Evolutionary conservation across 2,888 invertebrate species (phyloP).

Genomic region (Aleiodes testaceus): DNA sequence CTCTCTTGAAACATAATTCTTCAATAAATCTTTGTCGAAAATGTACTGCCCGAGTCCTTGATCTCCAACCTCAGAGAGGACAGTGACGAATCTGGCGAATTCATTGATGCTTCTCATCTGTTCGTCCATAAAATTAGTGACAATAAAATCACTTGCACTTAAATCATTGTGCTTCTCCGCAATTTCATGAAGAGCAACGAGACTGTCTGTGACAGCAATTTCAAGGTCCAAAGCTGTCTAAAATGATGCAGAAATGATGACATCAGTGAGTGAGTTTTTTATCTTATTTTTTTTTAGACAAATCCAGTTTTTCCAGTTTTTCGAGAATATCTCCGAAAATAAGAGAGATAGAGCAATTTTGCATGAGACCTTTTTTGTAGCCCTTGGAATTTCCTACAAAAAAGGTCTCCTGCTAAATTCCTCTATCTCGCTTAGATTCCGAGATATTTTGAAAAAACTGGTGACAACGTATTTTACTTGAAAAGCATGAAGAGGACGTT

Average conservation of each 20-base stretch:
- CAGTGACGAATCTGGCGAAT: constrained; percentile 76
- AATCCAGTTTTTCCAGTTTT: background rate
- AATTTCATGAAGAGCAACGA: constrained; percentile 69
- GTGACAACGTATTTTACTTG: constrained; percentile 56
- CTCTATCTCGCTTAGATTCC: too few species aligned
- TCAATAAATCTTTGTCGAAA: constrained; percentile 64
- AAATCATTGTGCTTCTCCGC: constrained; percentile 74
- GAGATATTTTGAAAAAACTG: too few species aligned
- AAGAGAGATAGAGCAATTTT: too few species aligned
- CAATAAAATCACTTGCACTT: constrained; percentile 75
- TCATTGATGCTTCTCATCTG: constrained; percentile 78
- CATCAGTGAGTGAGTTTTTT: background rate
- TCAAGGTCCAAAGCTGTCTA: constrained; percentile 62
- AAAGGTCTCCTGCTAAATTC: too few species aligned
- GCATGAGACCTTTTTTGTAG: too few species aligned
- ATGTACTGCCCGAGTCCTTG: constrained; percentile 60
- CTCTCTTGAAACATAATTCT: constrained; percentile 54
- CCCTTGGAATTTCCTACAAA: too few species aligned
- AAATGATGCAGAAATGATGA: constrained; percentile 34
- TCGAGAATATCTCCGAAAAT: too few species aligned
- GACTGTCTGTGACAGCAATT: constrained; percentile 66
- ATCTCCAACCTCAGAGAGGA: constrained; percentile 64
- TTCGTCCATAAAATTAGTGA: constrained; percentile 75
- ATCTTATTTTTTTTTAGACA: background rate
- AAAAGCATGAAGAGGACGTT: constrained; percentile 71